A percentile compares a stretch with the other conserved stretches of the same genome.
Conservation (phyloP, 2,888 invertebrate species). For the Phaedon cochleariae region DNA sequence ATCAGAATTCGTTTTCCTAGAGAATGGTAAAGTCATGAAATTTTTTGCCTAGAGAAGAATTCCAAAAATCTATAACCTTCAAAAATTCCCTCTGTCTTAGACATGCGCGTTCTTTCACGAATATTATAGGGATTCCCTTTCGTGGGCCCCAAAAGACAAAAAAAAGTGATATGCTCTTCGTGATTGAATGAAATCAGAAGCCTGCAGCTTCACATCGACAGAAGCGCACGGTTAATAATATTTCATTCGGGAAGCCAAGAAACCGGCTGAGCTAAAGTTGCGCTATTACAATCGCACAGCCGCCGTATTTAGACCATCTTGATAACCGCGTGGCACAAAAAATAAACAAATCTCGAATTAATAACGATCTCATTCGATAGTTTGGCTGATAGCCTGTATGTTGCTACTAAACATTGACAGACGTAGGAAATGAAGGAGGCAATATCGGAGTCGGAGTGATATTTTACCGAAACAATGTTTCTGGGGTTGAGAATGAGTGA, state of each 20-base stretch:
- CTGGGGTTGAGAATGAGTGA: background rate
- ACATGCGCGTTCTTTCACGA: no score
- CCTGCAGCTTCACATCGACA: no score
- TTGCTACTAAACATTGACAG: background rate
- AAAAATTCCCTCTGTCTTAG: no score
- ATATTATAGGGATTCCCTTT: no score
- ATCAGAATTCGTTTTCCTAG: no score
- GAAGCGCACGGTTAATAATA: background rate
- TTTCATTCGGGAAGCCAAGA: constrained; percentile 36
- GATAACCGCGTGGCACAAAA: constrained; percentile 23
- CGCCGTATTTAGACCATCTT: constrained; percentile 22
- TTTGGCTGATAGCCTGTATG: background rate
- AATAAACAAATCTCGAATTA: constrained; percentile 6
- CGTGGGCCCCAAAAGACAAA: no score
- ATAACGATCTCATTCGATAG: background rate
- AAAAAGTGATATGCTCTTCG: no score
- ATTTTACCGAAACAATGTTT: no score
- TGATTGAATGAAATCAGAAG: no score
- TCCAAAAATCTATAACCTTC: no score
- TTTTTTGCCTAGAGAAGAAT: no score
- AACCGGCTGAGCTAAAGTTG: constrained; percentile 41
- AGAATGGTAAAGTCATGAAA: no score
- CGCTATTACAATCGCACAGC: constrained; percentile 22
- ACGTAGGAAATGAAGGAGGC: background rate
- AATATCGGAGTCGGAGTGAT: background rate